Conservation (phyloP, 2,113 vertebrate species). For the Petrocephalus zakoni region DNA sequence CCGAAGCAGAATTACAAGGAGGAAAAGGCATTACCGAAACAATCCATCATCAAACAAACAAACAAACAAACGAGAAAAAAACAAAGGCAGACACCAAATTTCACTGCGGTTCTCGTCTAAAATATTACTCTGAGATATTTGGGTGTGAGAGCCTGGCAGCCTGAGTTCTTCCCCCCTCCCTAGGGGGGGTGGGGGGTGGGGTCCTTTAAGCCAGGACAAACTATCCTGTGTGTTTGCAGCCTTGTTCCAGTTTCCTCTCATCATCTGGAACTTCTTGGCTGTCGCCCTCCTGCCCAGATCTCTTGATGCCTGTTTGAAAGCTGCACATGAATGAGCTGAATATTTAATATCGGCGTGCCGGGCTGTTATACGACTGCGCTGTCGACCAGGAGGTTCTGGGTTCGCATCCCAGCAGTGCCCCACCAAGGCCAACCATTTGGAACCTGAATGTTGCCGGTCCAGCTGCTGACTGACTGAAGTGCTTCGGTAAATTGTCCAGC, state of each 20-base stretch:
- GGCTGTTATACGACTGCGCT: neutral
- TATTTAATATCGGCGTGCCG: neutral
- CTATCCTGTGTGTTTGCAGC: neutral
- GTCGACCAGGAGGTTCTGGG: neutral
- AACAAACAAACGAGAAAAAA: constrained; percentile 20
- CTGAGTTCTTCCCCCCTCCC: neutral
- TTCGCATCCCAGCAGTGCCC: neutral
- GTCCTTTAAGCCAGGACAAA: neutral
- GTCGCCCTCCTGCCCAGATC: neutral
- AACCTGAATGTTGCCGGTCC: neutral
- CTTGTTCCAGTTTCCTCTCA: neutral
- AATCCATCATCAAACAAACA: constrained; percentile 4
- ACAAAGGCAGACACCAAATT: neutral
- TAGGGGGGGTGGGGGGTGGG: neutral
- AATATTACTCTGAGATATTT: neutral
- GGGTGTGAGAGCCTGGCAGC: neutral
- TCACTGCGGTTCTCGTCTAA: neutral
- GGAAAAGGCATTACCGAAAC: constrained; percentile 7
- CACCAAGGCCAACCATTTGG: neutral
- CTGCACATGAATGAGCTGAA: neutral
- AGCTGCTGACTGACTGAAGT: neutral
- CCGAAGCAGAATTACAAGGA: constrained; percentile 12
- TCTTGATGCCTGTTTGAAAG: neutral
- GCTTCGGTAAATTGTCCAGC: neutral
- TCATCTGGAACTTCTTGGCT: neutral